Percentiles rank a stretch among this genome's conserved stretches.
Conservation (phyloP, 2,113 vertebrate genomes). For the Gila orcuttii region DNA sequence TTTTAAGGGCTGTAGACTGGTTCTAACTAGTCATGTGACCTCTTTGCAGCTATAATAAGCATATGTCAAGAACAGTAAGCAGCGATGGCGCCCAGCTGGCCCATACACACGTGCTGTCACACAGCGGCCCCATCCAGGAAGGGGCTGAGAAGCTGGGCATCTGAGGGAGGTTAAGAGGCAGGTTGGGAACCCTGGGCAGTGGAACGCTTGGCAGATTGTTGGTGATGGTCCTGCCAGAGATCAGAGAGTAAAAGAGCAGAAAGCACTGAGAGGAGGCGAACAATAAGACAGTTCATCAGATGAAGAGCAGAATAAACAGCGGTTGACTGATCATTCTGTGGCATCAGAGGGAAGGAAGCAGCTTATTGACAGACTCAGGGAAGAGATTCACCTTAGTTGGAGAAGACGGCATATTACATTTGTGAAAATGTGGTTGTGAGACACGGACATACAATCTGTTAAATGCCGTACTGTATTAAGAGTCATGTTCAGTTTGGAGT, state of each 20-base stretch:
- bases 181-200: constrained; percentile 96
- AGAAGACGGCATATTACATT: background rate
- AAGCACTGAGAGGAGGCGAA: constrained; percentile 26
- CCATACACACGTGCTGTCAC: constrained; percentile 96
- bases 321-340: background rate
- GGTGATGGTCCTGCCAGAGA: constrained; percentile 91
- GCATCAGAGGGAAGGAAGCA: background rate
- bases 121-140: constrained; percentile 94
- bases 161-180: constrained; percentile 93
- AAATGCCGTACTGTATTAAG: background rate
- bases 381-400: background rate
- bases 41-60: constrained; percentile 51
- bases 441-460: background rate
- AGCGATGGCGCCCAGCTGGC: constrained; percentile 56
- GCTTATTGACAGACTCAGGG: background rate
- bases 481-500: background rate
- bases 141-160: constrained; percentile 94
- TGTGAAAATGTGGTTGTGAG: no score
- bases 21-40: background rate
- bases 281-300: constrained; percentile 1
- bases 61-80: constrained; percentile 21
- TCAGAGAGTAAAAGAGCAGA: constrained; percentile 56
- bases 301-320: constrained; percentile 14
- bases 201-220: constrained; percentile 95
- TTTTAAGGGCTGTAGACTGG: constrained; percentile 11